These are phyloP conservation scores for Eristalis arbustorum DNA, from an alignment of 2,888 invertebrate species.

Conservation along the genomic window DNA sequence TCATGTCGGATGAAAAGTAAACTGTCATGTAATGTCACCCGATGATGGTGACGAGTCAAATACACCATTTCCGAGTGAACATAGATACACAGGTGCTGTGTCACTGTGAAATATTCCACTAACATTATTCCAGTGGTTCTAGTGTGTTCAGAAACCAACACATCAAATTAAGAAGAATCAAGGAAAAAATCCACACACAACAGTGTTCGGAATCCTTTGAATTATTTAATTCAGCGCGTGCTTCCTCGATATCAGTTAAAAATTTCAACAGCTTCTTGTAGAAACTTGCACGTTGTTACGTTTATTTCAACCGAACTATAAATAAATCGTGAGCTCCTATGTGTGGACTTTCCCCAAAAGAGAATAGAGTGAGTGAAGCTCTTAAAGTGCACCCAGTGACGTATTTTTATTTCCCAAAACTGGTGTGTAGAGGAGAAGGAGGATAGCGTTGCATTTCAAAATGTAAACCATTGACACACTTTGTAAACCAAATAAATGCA, in stretches of 20 bases:
- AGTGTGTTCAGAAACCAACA: not conserved
- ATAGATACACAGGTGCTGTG: too few relatives aligned
- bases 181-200: not conserved
- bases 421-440: not conserved
- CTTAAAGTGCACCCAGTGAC: not conserved
- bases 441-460: conserved; percentile 13
- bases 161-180: not conserved
- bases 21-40: not conserved
- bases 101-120: too few relatives aligned
- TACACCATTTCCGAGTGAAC: too few relatives aligned
- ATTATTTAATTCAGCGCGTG: not conserved
- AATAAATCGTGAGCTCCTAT: not conserved
- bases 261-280: not conserved
- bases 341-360: not conserved
- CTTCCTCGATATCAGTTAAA: not conserved
- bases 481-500: conserved; percentile 27
- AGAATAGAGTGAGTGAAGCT: not conserved
- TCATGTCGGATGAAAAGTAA: not conserved
- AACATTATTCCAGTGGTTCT: not conserved
- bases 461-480: conserved; percentile 25
- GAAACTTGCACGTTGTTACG: not conserved
- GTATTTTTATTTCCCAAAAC: not conserved
- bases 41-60: too few relatives aligned
- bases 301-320: not conserved
- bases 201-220: not conserved